Base-by-base conservation (phyloP, 2,797 vertebrate species). In the Leptoclinus maculatus region DNA sequence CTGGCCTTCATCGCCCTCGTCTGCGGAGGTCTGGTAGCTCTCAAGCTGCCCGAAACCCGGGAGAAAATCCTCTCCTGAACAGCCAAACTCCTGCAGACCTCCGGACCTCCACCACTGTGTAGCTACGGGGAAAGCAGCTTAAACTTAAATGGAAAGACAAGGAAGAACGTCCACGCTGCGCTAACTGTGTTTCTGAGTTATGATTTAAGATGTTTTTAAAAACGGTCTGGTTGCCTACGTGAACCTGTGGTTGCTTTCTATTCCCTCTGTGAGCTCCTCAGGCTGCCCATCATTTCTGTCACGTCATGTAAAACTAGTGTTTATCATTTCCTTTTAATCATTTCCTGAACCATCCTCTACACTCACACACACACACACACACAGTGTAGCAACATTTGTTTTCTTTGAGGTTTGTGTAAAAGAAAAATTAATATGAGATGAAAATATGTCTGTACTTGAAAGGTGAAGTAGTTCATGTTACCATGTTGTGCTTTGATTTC, bases 31-130 rank as follows among this genome's bases (percentile, higher is more conserved):
- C 90, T 99, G 88, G 92, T 99, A 0, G 96, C 98, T 29, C 93
- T 99, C 59, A 97, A 97, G 79, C 94, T 99, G 82, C 98, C 98
- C 2, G 98, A 99, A 89, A 99, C 98, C 9, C 95, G 98, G 72
- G 97, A 98, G 62, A 97, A 96, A 89, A 96, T 98, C 90, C 96
- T 99, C 78, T 97, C 97, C 90, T 99, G 95, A 97, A 84, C 79
- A 83, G 87, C 88, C 90, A 92, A 93, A 93, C 65, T 71, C 79
- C 66, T 75, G 67, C 77, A 83, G 79, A 43, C 83, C 72, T 83
- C 54, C 76, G 70, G 71, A 74, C 87, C 84, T 43, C 65, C 14
- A 74, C 79, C 79, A 58, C 77, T 67, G 70, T 66, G 14, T 27
- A 65, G 63, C 84, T 57, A 54, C 13, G 34, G 53, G 39, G 54